Percentiles rank a stretch among this genome's conserved stretches.
phyloP scores from a whole-genome alignment of 2,888 invertebrate species.

The Crematogaster levior region DNA sequence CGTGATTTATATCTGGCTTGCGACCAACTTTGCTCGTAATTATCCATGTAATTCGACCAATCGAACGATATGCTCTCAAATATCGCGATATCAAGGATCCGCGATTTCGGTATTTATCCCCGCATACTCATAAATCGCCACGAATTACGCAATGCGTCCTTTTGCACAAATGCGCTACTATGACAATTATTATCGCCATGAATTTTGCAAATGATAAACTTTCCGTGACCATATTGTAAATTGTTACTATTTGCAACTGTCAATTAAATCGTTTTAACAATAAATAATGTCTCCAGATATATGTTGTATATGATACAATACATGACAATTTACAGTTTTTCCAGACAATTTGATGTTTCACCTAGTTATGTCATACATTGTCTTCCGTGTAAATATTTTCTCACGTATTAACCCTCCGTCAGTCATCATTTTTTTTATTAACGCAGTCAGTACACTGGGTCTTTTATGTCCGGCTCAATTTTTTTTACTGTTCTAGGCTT shows the following conservation, averaged over 20 bases:
- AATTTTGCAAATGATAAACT: slow-evolving; percentile 63
- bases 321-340: not conserved
- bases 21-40: slow-evolving; percentile 52
- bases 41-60: slow-evolving; percentile 46
- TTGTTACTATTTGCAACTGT: slow-evolving; percentile 40
- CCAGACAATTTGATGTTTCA: too few species aligned
- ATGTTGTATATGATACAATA: not conserved
- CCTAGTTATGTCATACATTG: not conserved
- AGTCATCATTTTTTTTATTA: too few species aligned
- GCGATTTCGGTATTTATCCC: slow-evolving; percentile 72
- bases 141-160: slow-evolving; percentile 54
- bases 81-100: slow-evolving; percentile 69
- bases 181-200: slow-evolving; percentile 61
- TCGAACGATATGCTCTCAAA: slow-evolving; percentile 55
- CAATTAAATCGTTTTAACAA: slow-evolving; percentile 60
- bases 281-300: slow-evolving; percentile 7
- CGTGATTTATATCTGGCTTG: slow-evolving; percentile 49
- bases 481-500: too few species aligned
- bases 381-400: not conserved
- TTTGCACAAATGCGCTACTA: slow-evolving; percentile 24
- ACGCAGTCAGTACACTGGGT: too few species aligned
- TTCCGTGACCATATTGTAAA: slow-evolving; percentile 53
- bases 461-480: too few species aligned
- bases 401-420: too few species aligned
- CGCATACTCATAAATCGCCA: slow-evolving; percentile 64